Evolutionary conservation across 2,797 vertebrate species (phyloP).

Genomic region (Leuciscus waleckii): DNA sequence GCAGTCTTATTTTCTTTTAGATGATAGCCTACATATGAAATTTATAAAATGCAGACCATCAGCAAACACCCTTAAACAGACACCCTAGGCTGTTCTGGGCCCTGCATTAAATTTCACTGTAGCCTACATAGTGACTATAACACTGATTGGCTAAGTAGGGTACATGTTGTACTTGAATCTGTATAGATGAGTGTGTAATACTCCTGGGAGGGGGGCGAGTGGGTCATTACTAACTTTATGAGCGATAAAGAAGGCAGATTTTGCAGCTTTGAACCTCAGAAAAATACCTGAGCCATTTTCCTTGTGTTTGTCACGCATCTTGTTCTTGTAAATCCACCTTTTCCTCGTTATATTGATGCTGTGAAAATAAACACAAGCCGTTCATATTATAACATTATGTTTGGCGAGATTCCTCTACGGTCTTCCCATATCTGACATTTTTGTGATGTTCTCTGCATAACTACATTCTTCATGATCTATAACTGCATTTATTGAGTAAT

Average conservation of each 20-base stretch:
- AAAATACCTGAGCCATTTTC: conserved; percentile 29
- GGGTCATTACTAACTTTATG: conserved; percentile 32
- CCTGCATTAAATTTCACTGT: conserved; percentile 40
- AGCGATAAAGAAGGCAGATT: conserved; percentile 41
- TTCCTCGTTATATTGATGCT: conserved; percentile 2
- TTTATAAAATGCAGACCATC: conserved; percentile 39
- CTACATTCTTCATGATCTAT: conserved; percentile 8
- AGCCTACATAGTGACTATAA: conserved; percentile 35
- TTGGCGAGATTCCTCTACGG: not conserved
- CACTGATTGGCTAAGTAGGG: conserved; percentile 40
- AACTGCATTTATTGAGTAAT: conserved; percentile 37
- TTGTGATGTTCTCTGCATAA: conserved; percentile 33
- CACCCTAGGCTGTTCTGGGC: conserved; percentile 20
- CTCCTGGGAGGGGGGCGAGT: not conserved
- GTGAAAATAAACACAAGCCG: conserved; percentile 23
- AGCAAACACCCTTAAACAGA: conserved; percentile 24
- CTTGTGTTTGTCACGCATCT: conserved; percentile 16
- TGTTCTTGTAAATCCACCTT: conserved; percentile 32
- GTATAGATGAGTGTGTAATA: conserved; percentile 37
- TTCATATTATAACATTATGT: conserved; percentile 27
- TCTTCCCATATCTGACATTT: conserved; percentile 28
- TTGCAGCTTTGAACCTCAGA: conserved; percentile 1
- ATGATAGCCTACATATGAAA: conserved; percentile 26
- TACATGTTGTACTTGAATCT: conserved; percentile 48
- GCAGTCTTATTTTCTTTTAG: conserved; percentile 22